Evolutionary conservation across 2,797 vertebrate species (phyloP), one percentile per base, ranked within the genome.

Genomic region (Allobates femoralis): DNA sequence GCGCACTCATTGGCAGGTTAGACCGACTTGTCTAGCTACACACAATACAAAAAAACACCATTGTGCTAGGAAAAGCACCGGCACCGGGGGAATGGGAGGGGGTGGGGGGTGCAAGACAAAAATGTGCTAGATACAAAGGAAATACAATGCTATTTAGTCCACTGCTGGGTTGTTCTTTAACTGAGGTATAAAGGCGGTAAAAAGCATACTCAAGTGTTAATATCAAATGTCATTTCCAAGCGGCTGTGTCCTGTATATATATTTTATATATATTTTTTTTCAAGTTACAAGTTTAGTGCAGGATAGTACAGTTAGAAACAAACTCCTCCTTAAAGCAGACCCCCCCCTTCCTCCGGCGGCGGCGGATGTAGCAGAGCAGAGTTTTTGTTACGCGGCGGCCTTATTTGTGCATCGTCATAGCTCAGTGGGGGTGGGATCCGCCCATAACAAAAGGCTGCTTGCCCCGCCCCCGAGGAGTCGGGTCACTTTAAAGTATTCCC

Each of bases 271-370:
- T 71, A 51, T 82, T 83, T 87, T 30, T 83, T 79, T 88, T 88
- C 86, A 88, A 88, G 86, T 88, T 88, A 85, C 50, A 75, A 85
- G 83, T 84, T 88, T 88, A 88, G 86, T 88, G 86, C 86, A 88
- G 82, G 86, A 88, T 85, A 88, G 81, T 87, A 81, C 74, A 87
- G 67, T 87, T 84, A 87, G 86, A 84, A 79, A 71, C 67, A 87
- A 74, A 55, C 66, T 84, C 83, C 78, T 85, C 53, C 53, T 26
- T 32, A 62, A 50, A 78, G 76, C 55, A n/a, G 28, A 32, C 0
- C 80, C 60, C n/a, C 28, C 53, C 19, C 64, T 2, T 16, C 3
- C 51, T 30, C 64, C 11, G 0, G 32, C 37, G 15, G 80, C 11
- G 64, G 30, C 11, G 18, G n/a, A 26, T 5, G 71, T 14, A n/a